Evolutionary conservation across 2,797 vertebrate species (phyloP).

Genomic region (Melopsittacus undulatus): DNA sequence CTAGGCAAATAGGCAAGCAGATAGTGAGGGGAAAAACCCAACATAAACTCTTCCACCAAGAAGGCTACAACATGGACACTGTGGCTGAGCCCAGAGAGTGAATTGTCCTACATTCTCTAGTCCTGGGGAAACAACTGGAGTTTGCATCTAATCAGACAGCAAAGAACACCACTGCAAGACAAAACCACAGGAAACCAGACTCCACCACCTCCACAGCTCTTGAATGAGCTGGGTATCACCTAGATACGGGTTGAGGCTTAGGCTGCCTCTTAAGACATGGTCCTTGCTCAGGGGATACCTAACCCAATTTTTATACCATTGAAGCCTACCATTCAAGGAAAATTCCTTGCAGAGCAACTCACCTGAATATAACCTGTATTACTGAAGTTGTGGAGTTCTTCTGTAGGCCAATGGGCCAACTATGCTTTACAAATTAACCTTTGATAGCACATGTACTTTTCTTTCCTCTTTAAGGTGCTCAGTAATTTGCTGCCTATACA

Average conservation of each 20-base stretch:
- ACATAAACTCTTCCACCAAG: neutral
- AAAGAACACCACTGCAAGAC: neutral
- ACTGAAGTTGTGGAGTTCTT: neutral
- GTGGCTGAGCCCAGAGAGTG: neutral
- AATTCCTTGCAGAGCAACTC: neutral
- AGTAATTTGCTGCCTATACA: neutral
- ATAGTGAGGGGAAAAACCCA: neutral
- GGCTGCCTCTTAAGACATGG: neutral
- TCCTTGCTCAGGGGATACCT: neutral
- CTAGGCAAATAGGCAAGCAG: neutral
- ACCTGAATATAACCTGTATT: neutral
- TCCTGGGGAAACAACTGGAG: neutral
- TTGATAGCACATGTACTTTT: neutral
- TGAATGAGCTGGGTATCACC: neutral
- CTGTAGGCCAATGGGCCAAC: neutral
- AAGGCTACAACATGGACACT: neutral
- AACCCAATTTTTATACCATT: neutral
- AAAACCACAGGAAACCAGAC: neutral
- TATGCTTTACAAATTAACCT: neutral
- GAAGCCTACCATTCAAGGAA: neutral
- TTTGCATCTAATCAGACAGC: neutral
- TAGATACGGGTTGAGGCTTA: neutral
- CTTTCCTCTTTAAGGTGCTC: neutral
- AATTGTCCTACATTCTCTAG: neutral
- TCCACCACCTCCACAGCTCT: neutral